Base-by-base conservation (phyloP, 2,888 invertebrate genomes). In the Tricholauxania praeusta region DNA sequence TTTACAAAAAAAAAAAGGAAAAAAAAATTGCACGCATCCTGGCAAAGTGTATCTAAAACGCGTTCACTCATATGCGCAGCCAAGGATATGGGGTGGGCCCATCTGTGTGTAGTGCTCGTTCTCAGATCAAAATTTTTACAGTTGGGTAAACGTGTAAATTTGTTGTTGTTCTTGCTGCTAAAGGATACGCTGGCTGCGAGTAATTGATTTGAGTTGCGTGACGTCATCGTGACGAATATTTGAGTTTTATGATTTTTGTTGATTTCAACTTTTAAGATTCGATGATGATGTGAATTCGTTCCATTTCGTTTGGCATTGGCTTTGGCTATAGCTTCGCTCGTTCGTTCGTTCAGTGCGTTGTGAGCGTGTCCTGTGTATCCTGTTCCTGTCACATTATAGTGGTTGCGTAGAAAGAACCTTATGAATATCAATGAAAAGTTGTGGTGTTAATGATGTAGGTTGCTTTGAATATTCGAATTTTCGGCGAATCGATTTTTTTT, bases 151-250 rank as follows among this genome's bases (percentile, higher is more conserved):
- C 52, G 70, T 63, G 63, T 62, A 63, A 70, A 53, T 62, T 39
- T 62, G 47, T 65, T 65, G 55, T 48, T 15, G 39, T 12, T 12
- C 17, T 63, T 39, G 12, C 17, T 53, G 10, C 39, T 52, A 15
- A 70, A 52, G 53, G 62, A 47, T 70, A 63, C 28, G 63, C 70
- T 70, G 70, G 70, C 70, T 47, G 48, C 57, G 71, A 77, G 70
- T 83, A 86, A 86, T 86, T 84, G 83, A 85, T 86, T 85, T 84
- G 79, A 78, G 71, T 66, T 74, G 82, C 86, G 85, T 86, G 84
- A 86, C 85, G 85, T 86, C 85, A 85, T 86, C 84, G 82, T 85
- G 85, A 82, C 86, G 86, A 86, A 86, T 86, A 83, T n/a, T 53
- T 73, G 79, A 80, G 82, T 79, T 82, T 78, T 78, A 77, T 74